Base-by-base conservation (phyloP, 2,888 invertebrate species). In the Steromphala cineraria region DNA sequence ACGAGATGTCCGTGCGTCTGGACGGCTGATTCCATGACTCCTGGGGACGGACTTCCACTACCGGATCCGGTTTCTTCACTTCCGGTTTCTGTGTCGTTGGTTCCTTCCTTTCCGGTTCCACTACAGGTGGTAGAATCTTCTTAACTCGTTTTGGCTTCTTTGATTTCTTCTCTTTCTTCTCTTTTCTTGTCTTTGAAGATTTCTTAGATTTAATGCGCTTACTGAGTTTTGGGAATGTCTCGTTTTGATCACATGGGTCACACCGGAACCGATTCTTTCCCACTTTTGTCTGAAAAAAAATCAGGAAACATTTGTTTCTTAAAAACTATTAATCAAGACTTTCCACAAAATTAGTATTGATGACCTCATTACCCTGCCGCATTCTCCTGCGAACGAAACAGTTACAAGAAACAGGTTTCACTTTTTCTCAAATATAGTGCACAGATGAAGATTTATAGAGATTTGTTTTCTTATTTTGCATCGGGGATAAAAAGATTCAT, bases 251-350 rank as follows among this genome's bases (percentile, higher is more conserved):
- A 80, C 91, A 91, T 0, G 91, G 88, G 8, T 83, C 83, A 81
- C 91, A 91, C 10, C 80, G 71, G 75, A 89, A 91, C 46, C 87
- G 86, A 78, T 91, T 91, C 75, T 84, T 87, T 13, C 87, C 88
- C 13, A 85, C 74, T 75, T 85, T 85, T 52, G 85, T 77, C 89
- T 90, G 85, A 40, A 86, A 82, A 46, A 53, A 52, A 62, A 55
- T 13, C 10, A 5, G 13, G 13, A 46, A 46, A 46, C 46, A 46
- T 46, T 5, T 46, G 46, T 46, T 46, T 10, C 46, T 8, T 46
- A 10, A 8, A 46, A 13, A 46, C 10, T 46, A 1, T 10, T 46
- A 13, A 5, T 46, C 46, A 46, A 10, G 46, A 46, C 46, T 46
- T 46, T 46, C 1, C 10, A 46, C 13, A 13, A 5, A 10, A 8